Conservation (phyloP, 2,797 vertebrate species). For the Phyllotis vaccarum region DNA sequence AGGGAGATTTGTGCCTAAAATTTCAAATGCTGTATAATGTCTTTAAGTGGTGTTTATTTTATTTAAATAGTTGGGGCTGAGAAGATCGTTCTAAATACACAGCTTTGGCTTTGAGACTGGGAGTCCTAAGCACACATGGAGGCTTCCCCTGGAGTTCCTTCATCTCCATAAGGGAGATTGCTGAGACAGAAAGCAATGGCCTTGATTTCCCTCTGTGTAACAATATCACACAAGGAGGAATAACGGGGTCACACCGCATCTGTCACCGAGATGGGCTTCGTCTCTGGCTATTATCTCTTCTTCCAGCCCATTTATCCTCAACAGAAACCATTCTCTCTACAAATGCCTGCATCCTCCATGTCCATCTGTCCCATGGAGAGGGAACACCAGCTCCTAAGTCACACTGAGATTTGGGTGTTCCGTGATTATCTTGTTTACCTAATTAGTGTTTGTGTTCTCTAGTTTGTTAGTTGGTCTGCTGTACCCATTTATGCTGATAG, state of each 20-base stretch:
- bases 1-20: neutral
- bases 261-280: neutral
- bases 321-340: neutral
- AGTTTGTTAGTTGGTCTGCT: neutral
- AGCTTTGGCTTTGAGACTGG: neutral
- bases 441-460: neutral
- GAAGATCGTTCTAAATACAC: no score
- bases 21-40: neutral
- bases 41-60: constrained; percentile 8
- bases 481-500: neutral
- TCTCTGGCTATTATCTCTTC: neutral
- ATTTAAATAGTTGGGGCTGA: no score
- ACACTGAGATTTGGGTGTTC: neutral
- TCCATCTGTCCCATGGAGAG: neutral
- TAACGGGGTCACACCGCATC: neutral
- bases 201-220: neutral
- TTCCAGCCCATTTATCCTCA: neutral
- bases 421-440: neutral
- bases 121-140: neutral
- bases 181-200: neutral
- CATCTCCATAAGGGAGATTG: neutral
- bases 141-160: neutral
- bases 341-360: neutral
- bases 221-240: neutral
- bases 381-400: no score